Evolutionary conservation across 2,113 vertebrate genomes (phyloP).

Genomic region (Arothron firmamentum): DNA sequence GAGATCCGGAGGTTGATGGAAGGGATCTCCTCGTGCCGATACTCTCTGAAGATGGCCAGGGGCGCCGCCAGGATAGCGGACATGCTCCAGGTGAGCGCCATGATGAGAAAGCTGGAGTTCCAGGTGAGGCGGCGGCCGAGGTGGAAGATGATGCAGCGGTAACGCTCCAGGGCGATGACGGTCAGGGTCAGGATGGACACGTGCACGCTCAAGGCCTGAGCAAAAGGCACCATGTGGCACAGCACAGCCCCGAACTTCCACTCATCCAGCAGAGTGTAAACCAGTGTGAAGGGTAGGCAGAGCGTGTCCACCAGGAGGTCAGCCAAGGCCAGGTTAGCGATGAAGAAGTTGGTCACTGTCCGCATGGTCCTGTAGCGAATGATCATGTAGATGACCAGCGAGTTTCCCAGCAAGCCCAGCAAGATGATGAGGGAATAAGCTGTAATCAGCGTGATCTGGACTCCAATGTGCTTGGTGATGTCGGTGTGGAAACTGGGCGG

Average conservation of each 20-base stretch:
- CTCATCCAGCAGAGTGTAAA: constrained; percentile 86
- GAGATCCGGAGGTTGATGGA: constrained; percentile 82
- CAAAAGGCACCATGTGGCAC: constrained; percentile 87
- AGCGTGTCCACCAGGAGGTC: constrained; percentile 88
- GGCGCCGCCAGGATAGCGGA: constrained; percentile 83
- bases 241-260: constrained; percentile 88
- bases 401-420: constrained; percentile 84
- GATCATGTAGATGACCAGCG: constrained; percentile 87
- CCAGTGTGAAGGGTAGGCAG: constrained; percentile 87
- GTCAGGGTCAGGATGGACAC: constrained; percentile 88
- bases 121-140: constrained; percentile 83
- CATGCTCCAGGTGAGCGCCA: constrained; percentile 80
- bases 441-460: constrained; percentile 82
- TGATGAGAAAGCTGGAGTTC: constrained; percentile 80
- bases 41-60: constrained; percentile 88
- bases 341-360: constrained; percentile 92
- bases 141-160: constrained; percentile 89
- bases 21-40: constrained; percentile 82
- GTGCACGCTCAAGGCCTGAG: constrained; percentile 87
- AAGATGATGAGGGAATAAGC: constrained; percentile 89
- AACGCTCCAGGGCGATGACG: constrained; percentile 87
- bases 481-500: constrained; percentile 77
- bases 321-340: constrained; percentile 88
- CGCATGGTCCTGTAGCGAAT: constrained; percentile 87
- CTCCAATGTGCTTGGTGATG: constrained; percentile 84